These are phyloP conservation scores for Caradrina clavipalpis DNA, from an alignment of 2,888 invertebrate species.

Conservation along the genomic window DNA sequence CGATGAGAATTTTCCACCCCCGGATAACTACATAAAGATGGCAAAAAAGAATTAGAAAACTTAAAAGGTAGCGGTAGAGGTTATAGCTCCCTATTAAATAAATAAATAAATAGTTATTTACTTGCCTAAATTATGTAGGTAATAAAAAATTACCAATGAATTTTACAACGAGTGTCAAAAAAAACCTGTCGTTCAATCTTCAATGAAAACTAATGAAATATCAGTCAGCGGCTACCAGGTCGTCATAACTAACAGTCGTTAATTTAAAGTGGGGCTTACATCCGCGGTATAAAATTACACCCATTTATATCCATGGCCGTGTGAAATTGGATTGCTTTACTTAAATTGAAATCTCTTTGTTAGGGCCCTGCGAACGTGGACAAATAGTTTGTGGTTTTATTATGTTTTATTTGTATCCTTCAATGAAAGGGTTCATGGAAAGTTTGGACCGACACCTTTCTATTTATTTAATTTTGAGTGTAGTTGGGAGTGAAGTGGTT, in stretches of 20 bases:
- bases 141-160: too few species aligned
- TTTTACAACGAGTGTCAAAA: not conserved
- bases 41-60: too few species aligned
- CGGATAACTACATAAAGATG: too few species aligned
- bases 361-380: constrained; percentile 49
- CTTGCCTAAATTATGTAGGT: too few species aligned
- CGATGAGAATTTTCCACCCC: too few species aligned
- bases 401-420: constrained; percentile 27
- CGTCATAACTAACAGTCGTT: constrained; percentile 67
- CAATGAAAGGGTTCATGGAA: constrained; percentile 14
- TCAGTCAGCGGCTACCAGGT: constrained; percentile 53
- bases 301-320: constrained; percentile 78
- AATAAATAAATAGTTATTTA: too few species aligned
- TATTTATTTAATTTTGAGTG: constrained; percentile 5
- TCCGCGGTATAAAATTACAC: constrained; percentile 70
- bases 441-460: constrained; percentile 4
- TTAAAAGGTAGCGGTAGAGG: too few species aligned
- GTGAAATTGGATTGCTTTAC: constrained; percentile 82
- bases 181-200: not conserved
- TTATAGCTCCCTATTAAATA: too few species aligned
- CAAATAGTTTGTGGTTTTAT: constrained; percentile 43
- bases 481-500: not conserved
- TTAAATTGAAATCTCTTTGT: constrained; percentile 79
- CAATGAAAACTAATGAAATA: constrained; percentile 46
- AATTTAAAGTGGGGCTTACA: constrained; percentile 65